phyloP scores from a whole-genome alignment of 2,113 vertebrate genomes.

The Triplophysa siluroides region DNA sequence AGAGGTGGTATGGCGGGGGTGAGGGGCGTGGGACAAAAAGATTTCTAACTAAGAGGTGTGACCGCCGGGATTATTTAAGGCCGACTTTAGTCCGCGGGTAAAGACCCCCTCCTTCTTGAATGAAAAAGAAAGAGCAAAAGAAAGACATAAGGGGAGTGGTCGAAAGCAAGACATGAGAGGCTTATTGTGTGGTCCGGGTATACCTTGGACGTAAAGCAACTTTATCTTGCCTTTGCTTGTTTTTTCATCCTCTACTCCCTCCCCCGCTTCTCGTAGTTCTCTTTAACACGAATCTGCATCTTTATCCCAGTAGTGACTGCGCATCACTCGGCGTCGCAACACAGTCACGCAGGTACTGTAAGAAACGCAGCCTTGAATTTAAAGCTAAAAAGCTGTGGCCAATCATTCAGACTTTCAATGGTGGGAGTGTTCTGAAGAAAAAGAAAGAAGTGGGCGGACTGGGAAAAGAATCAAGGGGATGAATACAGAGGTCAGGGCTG shows the following conservation, averaged over 20 bases:
- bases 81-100: slow-evolving; percentile 84
- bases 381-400: slow-evolving; percentile 18
- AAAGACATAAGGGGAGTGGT: slow-evolving; percentile 60
- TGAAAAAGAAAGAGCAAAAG: slow-evolving; percentile 48
- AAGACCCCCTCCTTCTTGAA: slow-evolving; percentile 67
- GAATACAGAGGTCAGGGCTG: slow-evolving; percentile 74
- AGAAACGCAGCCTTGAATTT: slow-evolving; percentile 18
- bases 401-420: slow-evolving; percentile 28
- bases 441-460: slow-evolving; percentile 27
- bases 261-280: neutral
- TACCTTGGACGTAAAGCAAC: slow-evolving; percentile 83
- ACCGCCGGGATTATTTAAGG: slow-evolving; percentile 87
- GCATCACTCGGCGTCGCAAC: neutral
- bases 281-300: neutral
- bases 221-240: slow-evolving; percentile 61
- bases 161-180: slow-evolving; percentile 87
- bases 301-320: neutral
- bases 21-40: slow-evolving; percentile 82
- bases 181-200: slow-evolving; percentile 96
- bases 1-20: slow-evolving; percentile 47
- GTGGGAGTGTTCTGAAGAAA: slow-evolving; percentile 32
- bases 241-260: slow-evolving; percentile 49
- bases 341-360: slow-evolving; percentile 23
- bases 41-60: slow-evolving; percentile 95
- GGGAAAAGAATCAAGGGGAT: slow-evolving; percentile 43